phyloP scores from a whole-genome alignment of 2,113 vertebrate genomes.

The Heterochromis multidens region DNA sequence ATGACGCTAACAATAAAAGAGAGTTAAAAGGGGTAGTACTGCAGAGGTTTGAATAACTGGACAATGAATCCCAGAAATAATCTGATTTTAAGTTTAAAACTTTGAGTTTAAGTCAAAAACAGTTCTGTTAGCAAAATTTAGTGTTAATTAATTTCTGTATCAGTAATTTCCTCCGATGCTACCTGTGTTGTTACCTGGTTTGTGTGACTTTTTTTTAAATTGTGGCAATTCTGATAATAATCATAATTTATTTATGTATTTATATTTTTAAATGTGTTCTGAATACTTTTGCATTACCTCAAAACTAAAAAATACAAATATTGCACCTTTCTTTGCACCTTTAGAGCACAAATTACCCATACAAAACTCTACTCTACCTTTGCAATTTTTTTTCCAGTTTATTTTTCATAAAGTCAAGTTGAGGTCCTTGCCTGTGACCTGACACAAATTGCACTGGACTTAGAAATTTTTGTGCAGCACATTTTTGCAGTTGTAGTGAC shows the following conservation, averaged over 20 bases:
- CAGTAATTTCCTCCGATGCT: not conserved
- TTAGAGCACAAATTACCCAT: not conserved
- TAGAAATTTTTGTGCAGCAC: not conserved
- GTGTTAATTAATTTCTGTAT: slow-evolving; percentile 6
- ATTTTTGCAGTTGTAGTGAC: not conserved
- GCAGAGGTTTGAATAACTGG: not conserved
- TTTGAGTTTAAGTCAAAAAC: not conserved
- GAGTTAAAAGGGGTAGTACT: not conserved
- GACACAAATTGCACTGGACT: not conserved
- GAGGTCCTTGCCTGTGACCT: not conserved
- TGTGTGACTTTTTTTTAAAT: too few species aligned
- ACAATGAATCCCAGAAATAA: not conserved
- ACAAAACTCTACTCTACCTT: not conserved
- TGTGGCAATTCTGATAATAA: not conserved
- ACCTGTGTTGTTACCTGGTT: not conserved
- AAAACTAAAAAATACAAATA: not conserved
- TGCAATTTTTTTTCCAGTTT: not conserved
- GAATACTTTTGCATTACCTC: not conserved
- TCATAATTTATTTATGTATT: not conserved
- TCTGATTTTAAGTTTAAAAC: too few species aligned
- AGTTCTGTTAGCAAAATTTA: not conserved
- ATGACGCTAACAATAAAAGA: not conserved
- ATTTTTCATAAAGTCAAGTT: not conserved
- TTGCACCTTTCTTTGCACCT: not conserved
- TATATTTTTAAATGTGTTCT: not conserved